A percentile compares a stretch with the other conserved stretches of the same genome.
phyloP scores from a whole-genome alignment of 2,113 vertebrate genomes.

The Podilymbus podiceps region DNA sequence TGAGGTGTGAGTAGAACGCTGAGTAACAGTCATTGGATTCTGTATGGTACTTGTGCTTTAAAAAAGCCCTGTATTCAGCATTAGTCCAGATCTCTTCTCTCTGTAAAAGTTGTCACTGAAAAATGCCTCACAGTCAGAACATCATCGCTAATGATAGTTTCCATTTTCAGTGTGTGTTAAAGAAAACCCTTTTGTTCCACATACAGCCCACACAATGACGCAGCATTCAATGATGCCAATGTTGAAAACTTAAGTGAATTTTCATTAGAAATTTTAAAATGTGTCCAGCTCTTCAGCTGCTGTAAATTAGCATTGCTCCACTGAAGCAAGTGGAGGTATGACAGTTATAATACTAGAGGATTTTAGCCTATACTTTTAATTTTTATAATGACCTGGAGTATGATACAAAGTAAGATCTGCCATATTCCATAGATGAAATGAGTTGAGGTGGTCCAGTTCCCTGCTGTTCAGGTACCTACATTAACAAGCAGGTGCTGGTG shows the following conservation, averaged over 20 bases:
- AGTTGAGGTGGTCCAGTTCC: not conserved
- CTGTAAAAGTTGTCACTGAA: not conserved
- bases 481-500: not conserved
- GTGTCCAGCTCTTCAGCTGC: not conserved
- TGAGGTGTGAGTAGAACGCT: not conserved
- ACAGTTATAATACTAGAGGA: not conserved
- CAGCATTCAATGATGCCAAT: not conserved
- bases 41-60: not conserved
- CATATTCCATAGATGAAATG: not conserved
- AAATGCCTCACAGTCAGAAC: constrained; percentile 27
- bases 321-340: not conserved
- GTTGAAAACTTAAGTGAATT: not conserved
- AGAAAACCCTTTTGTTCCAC: constrained; percentile 52
- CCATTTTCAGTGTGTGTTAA: constrained; percentile 37
- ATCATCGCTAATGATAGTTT: constrained; percentile 27
- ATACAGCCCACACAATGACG: constrained; percentile 39
- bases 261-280: not conserved
- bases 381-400: not conserved
- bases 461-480: not conserved
- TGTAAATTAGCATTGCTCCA: not conserved
- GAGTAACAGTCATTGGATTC: not conserved
- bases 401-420: not conserved
- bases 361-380: not conserved
- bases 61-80: not conserved
- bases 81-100: not conserved